Evolutionary conservation across 2,113 vertebrate species (phyloP).

Genomic region (Illadopsis cleaveri): DNA sequence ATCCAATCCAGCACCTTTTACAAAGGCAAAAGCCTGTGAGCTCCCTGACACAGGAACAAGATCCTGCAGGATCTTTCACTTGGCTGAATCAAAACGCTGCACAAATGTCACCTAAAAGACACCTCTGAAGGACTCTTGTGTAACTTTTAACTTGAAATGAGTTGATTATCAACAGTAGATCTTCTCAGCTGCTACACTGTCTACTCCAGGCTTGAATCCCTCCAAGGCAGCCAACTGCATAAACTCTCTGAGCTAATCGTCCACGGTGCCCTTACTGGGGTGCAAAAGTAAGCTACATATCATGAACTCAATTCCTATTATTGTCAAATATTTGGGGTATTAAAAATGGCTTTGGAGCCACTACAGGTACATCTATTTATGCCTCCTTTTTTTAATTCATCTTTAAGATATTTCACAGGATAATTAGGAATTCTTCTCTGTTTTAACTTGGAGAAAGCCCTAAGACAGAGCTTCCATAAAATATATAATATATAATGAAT

Average conservation of each 20-base stretch:
- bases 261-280: background rate
- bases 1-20: background rate
- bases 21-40: background rate
- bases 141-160: background rate
- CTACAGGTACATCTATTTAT: background rate
- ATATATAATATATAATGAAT: background rate
- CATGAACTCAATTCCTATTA: background rate
- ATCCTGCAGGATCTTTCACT: background rate
- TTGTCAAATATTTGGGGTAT: background rate
- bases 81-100: background rate
- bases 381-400: background rate
- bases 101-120: background rate
- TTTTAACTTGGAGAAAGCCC: constrained; percentile 1
- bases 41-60: background rate
- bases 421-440: background rate
- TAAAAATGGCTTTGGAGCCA: background rate
- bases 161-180: background rate
- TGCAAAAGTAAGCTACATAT: background rate
- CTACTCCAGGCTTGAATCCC: background rate
- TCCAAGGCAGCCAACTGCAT: background rate
- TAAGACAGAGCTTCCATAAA: background rate
- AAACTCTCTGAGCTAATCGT: background rate
- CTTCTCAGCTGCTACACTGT: background rate
- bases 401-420: background rate
- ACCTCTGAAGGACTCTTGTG: background rate